Evolutionary conservation across 2,113 vertebrate genomes (phyloP).

Genomic region (Urocynchramus pylzowi): DNA sequence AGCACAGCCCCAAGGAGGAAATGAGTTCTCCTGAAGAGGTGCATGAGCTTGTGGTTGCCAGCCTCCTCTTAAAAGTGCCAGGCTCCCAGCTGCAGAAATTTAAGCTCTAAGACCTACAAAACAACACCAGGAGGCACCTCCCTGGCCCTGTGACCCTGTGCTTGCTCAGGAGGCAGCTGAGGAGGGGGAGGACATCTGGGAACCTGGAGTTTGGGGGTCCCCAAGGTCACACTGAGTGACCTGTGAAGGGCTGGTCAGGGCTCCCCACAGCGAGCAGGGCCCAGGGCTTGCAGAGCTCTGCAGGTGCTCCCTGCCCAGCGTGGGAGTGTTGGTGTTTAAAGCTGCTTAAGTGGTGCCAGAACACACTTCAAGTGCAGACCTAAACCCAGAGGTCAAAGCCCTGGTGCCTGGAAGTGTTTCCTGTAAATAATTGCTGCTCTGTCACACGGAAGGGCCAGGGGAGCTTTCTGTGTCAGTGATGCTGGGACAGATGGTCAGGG

Average conservation of each 20-base stretch:
- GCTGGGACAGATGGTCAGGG: fast-evolving
- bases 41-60: fast-evolving
- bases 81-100: not conserved
- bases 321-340: not conserved
- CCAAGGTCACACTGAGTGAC: not conserved
- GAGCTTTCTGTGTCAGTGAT: fast-evolving
- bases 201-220: not conserved
- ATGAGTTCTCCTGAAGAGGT: not conserved
- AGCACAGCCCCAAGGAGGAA: not conserved
- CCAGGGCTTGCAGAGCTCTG: not conserved
- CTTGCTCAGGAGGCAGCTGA: not conserved
- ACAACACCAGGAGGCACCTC: not conserved
- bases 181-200: not conserved
- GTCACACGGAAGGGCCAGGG: fast-evolving
- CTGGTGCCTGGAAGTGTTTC: not conserved
- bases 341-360: not conserved
- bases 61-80: not conserved
- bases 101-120: not conserved
- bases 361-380: not conserved
- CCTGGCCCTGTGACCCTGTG: not conserved
- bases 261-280: fast-evolving
- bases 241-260: fast-evolving
- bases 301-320: not conserved
- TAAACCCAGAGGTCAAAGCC: not conserved
- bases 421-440: not conserved